Evolutionary conservation across 2,113 vertebrate species (phyloP), one percentile per base, ranked within the genome.

Genomic region (Erythrocercus mccallii): DNA sequence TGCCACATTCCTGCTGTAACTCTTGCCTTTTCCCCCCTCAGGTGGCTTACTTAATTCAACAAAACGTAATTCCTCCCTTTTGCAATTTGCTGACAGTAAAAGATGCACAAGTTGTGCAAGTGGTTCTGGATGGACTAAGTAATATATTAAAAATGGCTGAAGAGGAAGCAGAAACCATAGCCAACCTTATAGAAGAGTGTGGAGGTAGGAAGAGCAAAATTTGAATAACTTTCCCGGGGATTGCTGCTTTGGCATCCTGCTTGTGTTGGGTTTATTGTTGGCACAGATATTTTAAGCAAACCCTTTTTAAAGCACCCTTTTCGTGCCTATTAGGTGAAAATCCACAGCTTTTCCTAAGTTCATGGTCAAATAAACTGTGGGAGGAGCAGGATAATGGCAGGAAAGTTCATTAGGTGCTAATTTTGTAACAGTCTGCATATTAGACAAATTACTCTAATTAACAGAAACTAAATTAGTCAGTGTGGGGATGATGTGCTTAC

Each of bases 141-240:
- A 99, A 99, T 98, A 99, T 99, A 98, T 98, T 99, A 89, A 99
- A 99, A 98, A 99, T 99, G 99, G 99, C 99, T 44, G 99, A 99
- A 88, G 99, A 99, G 37, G 99, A 99, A 97, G 99, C 99, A 4
- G 99, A 99, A 98, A 99, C 98, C 74, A 99, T 99, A 94, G 99
- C 99, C 97, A 99, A 99, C 92, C 98, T 99, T 96, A 99, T 99
- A 97, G 99, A 99, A 96, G 99, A 99, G 96, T 99, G 99, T 95
- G 99, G 99, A 98, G 99, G 99, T 99, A 96, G 58, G 98, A 62
- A 23, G 31, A 18, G 54, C 78, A 21, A 15, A 44, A 38, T 33
- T 27, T 77, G 15, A 15, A 3, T 10, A 3, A 6, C 2, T 35
- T 38, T 10, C 6, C 27, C 48, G n/a, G 44, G 51, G 84, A 12